Percentiles rank a stretch among this genome's conserved stretches.
phyloP scores from a whole-genome alignment of 2,888 invertebrate species.

The Drosophila stalkeri region DNA sequence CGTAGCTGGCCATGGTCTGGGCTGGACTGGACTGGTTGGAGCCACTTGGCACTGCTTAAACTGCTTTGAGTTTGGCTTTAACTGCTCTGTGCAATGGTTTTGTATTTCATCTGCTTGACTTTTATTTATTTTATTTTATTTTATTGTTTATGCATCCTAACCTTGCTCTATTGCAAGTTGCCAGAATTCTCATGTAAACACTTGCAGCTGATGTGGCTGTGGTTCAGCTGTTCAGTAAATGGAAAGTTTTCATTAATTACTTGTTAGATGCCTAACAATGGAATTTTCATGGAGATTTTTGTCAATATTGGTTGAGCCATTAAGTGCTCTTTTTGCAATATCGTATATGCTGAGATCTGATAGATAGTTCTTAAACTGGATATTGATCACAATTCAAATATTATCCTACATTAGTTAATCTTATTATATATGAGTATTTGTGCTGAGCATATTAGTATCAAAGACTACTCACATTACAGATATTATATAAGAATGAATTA shows the following conservation, averaged over 20 bases:
- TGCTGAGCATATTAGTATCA: too few relatives aligned
- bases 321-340: not conserved
- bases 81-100: constrained; percentile 36
- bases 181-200: constrained; percentile 54
- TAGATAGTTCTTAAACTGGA: not conserved
- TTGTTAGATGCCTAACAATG: not conserved
- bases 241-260: constrained; percentile 45
- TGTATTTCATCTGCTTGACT: constrained; percentile 21
- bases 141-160: constrained; percentile 47
- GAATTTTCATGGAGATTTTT: not conserved
- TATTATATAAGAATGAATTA: not conserved
- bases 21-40: constrained; percentile 38
- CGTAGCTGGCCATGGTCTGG: constrained; percentile 7
- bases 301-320: not conserved
- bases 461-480: too few relatives aligned
- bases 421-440: too few relatives aligned
- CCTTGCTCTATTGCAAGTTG: constrained; percentile 8
- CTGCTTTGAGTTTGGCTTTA: constrained; percentile 11
- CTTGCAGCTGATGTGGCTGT: constrained; percentile 16
- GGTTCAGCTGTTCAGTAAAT: constrained; percentile 4
- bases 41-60: constrained; percentile 42
- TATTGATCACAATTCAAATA: not conserved
- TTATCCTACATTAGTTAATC: not conserved
- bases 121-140: not conserved
- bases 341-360: not conserved